Percentiles rank a stretch among this genome's conserved stretches.
Evolutionary conservation across 2,888 invertebrate genomes (phyloP).

Genomic region (Torymus texanus): DNA sequence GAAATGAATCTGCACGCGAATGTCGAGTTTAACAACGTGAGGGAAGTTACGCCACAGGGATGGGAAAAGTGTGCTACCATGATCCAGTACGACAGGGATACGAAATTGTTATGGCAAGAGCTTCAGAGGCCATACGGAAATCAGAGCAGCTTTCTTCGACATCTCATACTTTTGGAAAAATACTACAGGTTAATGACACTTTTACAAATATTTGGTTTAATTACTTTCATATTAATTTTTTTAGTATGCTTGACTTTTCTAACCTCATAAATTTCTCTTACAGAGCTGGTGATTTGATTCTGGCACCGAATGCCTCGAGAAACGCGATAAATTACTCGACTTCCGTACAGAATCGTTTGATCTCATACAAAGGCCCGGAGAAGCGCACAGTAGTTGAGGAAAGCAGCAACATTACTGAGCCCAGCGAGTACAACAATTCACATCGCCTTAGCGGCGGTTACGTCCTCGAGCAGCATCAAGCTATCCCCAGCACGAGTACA

Average conservation of each 20-base stretch:
- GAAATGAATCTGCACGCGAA: conserved; percentile 86
- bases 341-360: conserved; percentile 86
- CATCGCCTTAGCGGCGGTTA: conserved; percentile 71
- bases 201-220: not conserved
- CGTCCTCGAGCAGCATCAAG: conserved; percentile 64
- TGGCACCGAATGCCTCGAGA: conserved; percentile 84
- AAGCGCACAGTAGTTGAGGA: conserved; percentile 67
- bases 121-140: conserved; percentile 91
- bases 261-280: conserved; percentile 71
- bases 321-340: conserved; percentile 87
- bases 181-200: conserved; percentile 74
- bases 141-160: conserved; percentile 89
- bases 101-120: conserved; percentile 87
- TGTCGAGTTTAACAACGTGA: conserved; percentile 84
- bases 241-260: too few relatives aligned
- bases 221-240: too few relatives aligned
- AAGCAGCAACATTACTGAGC: conserved; percentile 68
- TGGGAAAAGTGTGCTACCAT: conserved; percentile 89
- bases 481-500: not conserved
- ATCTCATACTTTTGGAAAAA: conserved; percentile 87
- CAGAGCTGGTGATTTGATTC: conserved; percentile 85
- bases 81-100: conserved; percentile 89
- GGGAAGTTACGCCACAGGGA: conserved; percentile 86
- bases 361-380: conserved; percentile 82
- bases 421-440: conserved; percentile 66